These are phyloP conservation scores for Rhodinocichla rosea DNA, from an alignment of 2,113 vertebrate genomes.

Conservation along the genomic window DNA sequence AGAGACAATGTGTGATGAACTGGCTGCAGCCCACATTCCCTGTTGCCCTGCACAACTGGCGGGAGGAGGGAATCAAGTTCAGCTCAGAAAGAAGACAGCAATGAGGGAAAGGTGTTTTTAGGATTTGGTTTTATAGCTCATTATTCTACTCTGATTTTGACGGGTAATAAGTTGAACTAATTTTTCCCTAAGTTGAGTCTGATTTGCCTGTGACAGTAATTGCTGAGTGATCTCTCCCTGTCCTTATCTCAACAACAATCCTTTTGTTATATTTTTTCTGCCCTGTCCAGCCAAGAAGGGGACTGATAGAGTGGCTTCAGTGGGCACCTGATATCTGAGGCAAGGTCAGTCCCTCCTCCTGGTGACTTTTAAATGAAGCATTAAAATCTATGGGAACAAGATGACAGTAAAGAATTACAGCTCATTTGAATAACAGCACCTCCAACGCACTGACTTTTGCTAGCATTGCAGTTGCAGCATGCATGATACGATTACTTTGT, in stretches of 20 bases:
- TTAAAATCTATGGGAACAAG: not conserved
- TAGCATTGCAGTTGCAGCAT: not conserved
- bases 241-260: not conserved
- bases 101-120: not conserved
- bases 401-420: constrained; percentile 14
- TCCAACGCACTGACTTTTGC: not conserved
- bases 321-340: not conserved
- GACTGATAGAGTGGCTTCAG: not conserved
- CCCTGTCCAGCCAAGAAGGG: not conserved
- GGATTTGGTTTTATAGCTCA: not conserved
- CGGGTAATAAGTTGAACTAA: not conserved
- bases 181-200: not conserved
- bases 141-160: not conserved
- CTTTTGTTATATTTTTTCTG: not conserved
- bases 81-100: not conserved
- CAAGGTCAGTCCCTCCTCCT: not conserved
- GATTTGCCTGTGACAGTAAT: not conserved
- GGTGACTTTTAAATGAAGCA: not conserved
- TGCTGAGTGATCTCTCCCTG: not conserved
- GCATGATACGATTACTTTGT: constrained; percentile 33
- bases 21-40: not conserved
- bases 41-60: not conserved
- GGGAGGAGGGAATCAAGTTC: not conserved
- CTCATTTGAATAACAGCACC: constrained; percentile 30
- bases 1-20: not conserved